Evolutionary conservation across 2,888 invertebrate genomes (phyloP), one percentile per base, ranked within the genome.

Genomic region (Dolomedes plantarius): DNA sequence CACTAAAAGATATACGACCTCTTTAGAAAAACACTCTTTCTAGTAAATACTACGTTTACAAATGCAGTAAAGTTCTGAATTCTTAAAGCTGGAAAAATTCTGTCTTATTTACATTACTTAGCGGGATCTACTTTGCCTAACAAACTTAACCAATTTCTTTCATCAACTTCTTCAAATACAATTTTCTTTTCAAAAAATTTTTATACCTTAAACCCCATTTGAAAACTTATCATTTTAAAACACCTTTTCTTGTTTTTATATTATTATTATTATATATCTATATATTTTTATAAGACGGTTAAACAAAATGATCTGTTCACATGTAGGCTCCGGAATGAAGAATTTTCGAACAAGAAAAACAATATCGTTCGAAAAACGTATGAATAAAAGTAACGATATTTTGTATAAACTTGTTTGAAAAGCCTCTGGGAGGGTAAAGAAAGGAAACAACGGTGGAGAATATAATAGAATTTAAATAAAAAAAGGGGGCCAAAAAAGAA

Each of bases 331-430:
- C n/a, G 36, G 9, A 23, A 56, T 5, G 19, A 56, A 5, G 36
- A 5, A 19, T 6, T 6, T 56, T 56, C 23, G 11, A 56, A 56
- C 23, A 19, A 56, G 56, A 19, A 23, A 23, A 56, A 56, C 56
- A 56, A 56, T 19, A 23, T 56, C 23, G 56, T 56, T 56, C 23
- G 56, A 56, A 56, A 56, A 56, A 56, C 56, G 11, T 56, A 11
- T 23, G 56, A 56, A 56, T 56, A 56, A 56, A 56, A 56, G 56
- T 56, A 56, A 23, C 56, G 19, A 56, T 56, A 56, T 56, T 56
- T 56, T 56, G 56, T 56, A 56, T 56, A 56, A 56, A 56, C 56
- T 56, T 56, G 56, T 56, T 56, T 56, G 56, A 56, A 56, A 56
- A 56, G 56, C 23, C 56, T 16, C 23, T 16, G 41, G 41, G n/a